phyloP scores from a whole-genome alignment of 1,140 invertebrate genomes.

The Phortica variegata region DNA sequence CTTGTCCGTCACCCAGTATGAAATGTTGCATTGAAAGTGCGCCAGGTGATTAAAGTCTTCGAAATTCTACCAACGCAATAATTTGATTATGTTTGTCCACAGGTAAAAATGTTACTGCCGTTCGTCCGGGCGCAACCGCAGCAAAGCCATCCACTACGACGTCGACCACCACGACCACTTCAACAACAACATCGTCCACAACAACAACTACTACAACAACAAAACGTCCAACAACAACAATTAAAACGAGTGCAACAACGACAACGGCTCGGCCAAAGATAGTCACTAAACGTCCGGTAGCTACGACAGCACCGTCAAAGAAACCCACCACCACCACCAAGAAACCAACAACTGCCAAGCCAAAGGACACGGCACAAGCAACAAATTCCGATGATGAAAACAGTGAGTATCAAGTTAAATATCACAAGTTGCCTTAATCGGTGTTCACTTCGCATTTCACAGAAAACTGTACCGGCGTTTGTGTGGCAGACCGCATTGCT shows the following conservation, averaged over 20 bases:
- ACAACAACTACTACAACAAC: constrained; percentile 22
- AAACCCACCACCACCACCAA: constrained; percentile 49
- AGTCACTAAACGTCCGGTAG: constrained; percentile 44
- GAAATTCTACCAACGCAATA: constrained; percentile 11
- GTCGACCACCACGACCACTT: constrained; percentile 26
- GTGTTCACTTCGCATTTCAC: neutral
- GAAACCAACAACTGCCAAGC: constrained; percentile 27
- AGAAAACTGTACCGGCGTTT: constrained; percentile 73
- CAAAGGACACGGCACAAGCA: constrained; percentile 36
- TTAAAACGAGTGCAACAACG: constrained; percentile 45
- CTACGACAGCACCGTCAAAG: constrained; percentile 53
- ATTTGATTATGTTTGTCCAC: neutral
- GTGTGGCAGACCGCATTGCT: constrained; percentile 76
- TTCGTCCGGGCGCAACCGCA: constrained; percentile 12
- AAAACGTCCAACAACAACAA: constrained; percentile 26
- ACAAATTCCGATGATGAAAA: constrained; percentile 30
- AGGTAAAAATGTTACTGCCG: constrained; percentile 36
- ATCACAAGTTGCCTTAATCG: neutral
- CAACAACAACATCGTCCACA: constrained; percentile 54
- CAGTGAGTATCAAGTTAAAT: constrained; percentile 21
- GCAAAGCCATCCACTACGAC: constrained; percentile 21
- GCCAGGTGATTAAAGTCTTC: constrained; percentile 57
- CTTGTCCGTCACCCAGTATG: constrained; percentile 75
- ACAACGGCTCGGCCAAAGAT: constrained; percentile 43
- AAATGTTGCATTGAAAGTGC: constrained; percentile 75